These are phyloP conservation scores for Ophion ellenae DNA, from an alignment of 2,888 invertebrate genomes.

Conservation along the genomic window DNA sequence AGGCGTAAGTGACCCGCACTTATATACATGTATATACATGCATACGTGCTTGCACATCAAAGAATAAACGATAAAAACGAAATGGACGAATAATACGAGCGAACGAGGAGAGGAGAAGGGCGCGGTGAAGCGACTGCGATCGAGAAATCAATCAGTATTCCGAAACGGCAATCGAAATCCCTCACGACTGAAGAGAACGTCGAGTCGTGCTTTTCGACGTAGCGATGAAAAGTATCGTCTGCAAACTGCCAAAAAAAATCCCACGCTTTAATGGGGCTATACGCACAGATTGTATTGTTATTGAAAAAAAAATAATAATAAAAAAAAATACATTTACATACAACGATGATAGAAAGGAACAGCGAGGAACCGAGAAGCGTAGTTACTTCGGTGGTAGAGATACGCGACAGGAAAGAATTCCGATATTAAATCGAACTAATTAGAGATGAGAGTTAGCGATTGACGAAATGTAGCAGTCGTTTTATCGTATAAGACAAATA, in stretches of 20 bases:
- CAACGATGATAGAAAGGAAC: conserved; percentile 34
- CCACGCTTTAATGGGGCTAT: conserved; percentile 70
- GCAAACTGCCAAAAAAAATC: conserved; percentile 74
- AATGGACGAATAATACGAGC: conserved; percentile 28
- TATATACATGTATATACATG: too few species aligned
- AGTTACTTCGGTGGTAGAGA: conserved; percentile 56
- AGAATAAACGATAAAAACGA: conserved; percentile 40
- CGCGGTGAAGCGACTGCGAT: conserved; percentile 13
- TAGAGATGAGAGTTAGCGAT: conserved; percentile 40
- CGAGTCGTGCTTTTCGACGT: conserved; percentile 34
- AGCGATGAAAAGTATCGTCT: conserved; percentile 46
- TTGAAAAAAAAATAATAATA: conserved; percentile 42
- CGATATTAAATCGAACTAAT: conserved; percentile 30
- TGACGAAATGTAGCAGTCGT: conserved; percentile 30
- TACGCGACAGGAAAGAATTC: conserved; percentile 57
- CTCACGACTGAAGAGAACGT: conserved; percentile 27
- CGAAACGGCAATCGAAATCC: conserved; percentile 32
- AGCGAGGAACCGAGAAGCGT: conserved; percentile 57
- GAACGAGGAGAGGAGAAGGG: background rate
- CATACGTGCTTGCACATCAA: conserved; percentile 33
- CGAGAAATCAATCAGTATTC: conserved; percentile 50
- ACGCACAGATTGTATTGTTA: conserved; percentile 76
- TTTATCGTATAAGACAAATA: conserved; percentile 39
- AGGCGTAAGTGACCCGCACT: conserved; percentile 52
- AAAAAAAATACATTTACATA: conserved; percentile 67